These are phyloP conservation scores for Melanostoma mellinum DNA, from an alignment of 2,888 invertebrate genomes.

Conservation along the genomic window DNA sequence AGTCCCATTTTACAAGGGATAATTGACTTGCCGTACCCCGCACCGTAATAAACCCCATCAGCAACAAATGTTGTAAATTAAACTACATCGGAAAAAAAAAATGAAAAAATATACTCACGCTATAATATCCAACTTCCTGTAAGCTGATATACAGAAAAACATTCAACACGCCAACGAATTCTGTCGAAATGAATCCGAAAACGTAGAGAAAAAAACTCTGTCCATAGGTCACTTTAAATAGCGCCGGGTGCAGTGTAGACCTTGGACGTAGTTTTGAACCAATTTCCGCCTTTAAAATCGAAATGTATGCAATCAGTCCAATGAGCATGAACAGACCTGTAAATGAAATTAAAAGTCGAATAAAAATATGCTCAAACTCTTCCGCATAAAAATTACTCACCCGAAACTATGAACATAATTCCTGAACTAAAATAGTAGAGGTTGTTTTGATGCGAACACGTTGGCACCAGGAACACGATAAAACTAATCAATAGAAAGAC, in stretches of 20 bases:
- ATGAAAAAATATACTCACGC: conserved; percentile 76
- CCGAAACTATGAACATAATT: conserved; percentile 93
- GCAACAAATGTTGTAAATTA: no score
- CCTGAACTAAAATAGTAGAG: conserved; percentile 93
- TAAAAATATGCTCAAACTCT: neutral
- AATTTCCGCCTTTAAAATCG: conserved; percentile 94
- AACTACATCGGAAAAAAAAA: neutral
- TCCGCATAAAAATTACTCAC: conserved; percentile 82
- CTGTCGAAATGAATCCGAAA: conserved; percentile 91
- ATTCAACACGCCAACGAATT: conserved; percentile 92
- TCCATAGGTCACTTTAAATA: conserved; percentile 93
- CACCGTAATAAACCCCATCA: no score
- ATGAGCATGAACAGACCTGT: conserved; percentile 93
- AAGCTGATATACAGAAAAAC: conserved; percentile 90
- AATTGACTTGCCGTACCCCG: no score
- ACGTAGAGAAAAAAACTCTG: conserved; percentile 94
- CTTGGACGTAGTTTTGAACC: conserved; percentile 92
- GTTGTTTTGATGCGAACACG: conserved; percentile 87
- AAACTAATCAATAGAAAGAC: conserved; percentile 90
- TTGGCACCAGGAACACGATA: conserved; percentile 90
- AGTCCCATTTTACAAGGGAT: no score
- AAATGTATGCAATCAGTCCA: conserved; percentile 96
- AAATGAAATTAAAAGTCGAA: conserved; percentile 71
- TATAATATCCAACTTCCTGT: conserved; percentile 80
- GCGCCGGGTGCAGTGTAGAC: conserved; percentile 89